Base-by-base conservation (phyloP, 2,797 vertebrate genomes). In the Hydrolagus colliei region DNA sequence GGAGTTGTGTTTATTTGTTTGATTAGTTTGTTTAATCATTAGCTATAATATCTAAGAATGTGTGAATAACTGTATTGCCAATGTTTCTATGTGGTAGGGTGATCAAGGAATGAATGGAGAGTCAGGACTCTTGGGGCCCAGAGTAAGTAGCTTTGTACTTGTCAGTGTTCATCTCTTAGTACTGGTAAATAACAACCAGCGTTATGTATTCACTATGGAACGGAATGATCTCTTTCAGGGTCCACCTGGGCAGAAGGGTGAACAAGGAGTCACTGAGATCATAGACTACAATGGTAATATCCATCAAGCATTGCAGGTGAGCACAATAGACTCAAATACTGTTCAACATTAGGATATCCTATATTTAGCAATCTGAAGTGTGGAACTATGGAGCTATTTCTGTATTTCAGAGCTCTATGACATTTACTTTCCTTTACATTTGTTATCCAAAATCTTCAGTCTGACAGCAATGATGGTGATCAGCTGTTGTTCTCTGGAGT, bases 211-310 rank as follows among this genome's bases (percentile, higher is more conserved):
- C 41, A 14, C 9, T 63, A 4, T 35, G 52, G n/a, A 65, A 13
- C 27, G 35, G n/a, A 71, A 71, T 71, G 65, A 71, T 71, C 0
- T 89, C 5, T 89, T 93, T 76, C 92, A 99, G 98, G 98, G 98
- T 10, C 96, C 95, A 79, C 95, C 97, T 10, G 98, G 98, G 86
- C 96, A 97, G 91, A 99, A 99, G 90, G 97, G 98, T 84, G 97
- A 99, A 80, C 96, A 95, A 91, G 98, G 98, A 87, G 93, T 96
- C 87, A 99, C 98, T 0, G 98, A 99, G 92, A 98, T 99, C 90
- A 97, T 99, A 87, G 96, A 99, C 91, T 98, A 98, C 92, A 99
- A 97, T 52, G 97, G 97, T 90, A 98, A 98, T 91, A 98, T 99
- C 88, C 97, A 98, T 59, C 97, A 99, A 91, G 98, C 97, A 78